These are phyloP conservation scores for Catostomus latipinnis DNA, from an alignment of 2,797 vertebrate species.

Conservation along the genomic window DNA sequence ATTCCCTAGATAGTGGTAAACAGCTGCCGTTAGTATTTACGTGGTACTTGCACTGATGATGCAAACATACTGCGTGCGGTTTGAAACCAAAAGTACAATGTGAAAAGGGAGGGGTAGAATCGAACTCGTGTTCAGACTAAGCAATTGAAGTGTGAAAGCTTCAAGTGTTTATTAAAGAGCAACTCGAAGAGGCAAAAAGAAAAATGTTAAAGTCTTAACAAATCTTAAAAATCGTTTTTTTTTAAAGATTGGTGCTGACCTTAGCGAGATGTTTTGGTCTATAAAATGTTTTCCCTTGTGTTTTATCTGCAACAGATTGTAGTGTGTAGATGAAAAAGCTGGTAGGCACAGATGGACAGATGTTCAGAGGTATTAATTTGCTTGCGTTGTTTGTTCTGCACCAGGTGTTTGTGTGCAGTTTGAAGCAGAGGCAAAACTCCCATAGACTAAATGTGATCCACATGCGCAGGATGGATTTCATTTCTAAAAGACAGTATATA, in stretches of 20 bases:
- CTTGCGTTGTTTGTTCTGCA: slow-evolving; percentile 64
- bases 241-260: slow-evolving; percentile 5
- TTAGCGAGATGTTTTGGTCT: slow-evolving; percentile 1
- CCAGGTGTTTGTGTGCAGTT: slow-evolving; percentile 68
- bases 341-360: slow-evolving; percentile 66
- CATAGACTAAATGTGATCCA: no score
- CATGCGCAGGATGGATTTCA: no score
- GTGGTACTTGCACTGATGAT: no score
- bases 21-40: no score
- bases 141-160: not conserved
- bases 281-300: slow-evolving; percentile 9
- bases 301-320: slow-evolving; percentile 29
- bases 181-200: not conserved
- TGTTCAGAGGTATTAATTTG: slow-evolving; percentile 73
- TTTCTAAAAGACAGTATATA: no score
- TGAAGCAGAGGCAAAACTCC: slow-evolving; percentile 45
- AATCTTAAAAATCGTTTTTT: not conserved
- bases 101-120: no score
- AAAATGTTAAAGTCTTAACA: not conserved
- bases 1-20: no score
- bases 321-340: slow-evolving; percentile 3
- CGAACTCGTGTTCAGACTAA: no score
- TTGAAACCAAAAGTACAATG: no score
- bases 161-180: slow-evolving; percentile 20
- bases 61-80: no score